Evolutionary conservation across 2,797 vertebrate species (phyloP).

Genomic region (Rhabdophis nuchalis): DNA sequence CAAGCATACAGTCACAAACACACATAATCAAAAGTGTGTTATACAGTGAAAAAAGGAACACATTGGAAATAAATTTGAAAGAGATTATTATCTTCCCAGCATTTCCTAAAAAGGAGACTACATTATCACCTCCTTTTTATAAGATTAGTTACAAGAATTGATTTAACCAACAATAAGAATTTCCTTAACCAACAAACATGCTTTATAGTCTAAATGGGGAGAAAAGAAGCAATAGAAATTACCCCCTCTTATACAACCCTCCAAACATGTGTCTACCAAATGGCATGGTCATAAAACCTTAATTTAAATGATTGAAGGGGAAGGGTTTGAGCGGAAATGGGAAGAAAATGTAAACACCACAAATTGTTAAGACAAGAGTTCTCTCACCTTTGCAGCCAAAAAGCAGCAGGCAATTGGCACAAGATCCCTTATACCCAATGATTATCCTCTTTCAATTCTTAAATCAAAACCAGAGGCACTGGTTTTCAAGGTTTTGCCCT

Average conservation of each 20-base stretch:
- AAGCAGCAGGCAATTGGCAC: neutral
- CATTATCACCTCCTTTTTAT: neutral
- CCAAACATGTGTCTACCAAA: slow-evolving; percentile 63
- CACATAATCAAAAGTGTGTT: neutral
- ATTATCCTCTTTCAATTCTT: neutral
- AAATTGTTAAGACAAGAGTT: neutral
- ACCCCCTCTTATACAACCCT: neutral
- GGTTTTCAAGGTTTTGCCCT: neutral
- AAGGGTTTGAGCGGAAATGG: neutral
- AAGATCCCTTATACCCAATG: neutral
- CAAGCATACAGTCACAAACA: neutral
- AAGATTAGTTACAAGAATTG: neutral
- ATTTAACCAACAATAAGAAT: neutral
- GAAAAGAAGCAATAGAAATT: neutral
- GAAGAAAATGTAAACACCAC: neutral
- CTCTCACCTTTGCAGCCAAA: neutral
- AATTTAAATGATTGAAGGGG: fast-evolving
- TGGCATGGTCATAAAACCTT: slow-evolving; percentile 38
- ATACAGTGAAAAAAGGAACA: neutral
- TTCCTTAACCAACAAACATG: neutral
- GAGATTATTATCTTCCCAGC: neutral
- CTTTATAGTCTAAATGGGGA: neutral
- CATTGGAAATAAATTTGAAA: neutral
- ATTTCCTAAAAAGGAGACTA: neutral
- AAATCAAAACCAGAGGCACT: neutral